Base-by-base conservation (phyloP, 2,113 vertebrate species). In the Syngnathus scovelli region DNA sequence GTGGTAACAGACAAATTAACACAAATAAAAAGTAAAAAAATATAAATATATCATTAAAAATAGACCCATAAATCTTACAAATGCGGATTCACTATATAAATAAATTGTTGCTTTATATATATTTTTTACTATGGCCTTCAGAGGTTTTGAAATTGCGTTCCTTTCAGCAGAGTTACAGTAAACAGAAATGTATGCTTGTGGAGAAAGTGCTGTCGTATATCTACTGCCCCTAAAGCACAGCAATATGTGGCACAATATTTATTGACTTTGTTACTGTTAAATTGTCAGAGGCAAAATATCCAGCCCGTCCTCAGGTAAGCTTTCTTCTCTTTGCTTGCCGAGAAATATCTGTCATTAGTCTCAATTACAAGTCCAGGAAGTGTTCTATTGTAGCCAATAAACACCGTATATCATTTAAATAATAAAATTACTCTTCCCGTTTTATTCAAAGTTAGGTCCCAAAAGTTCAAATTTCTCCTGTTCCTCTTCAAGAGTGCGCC, bases 291-390 rank as follows among this genome's bases (percentile, higher is more conserved):
- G 27, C 54, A 39, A 23, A 49, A 68, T 58, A 72, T 80, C 7
- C 7, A 1, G 2, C 72, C 69, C 87, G 77, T 78, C 78, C 82
- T 70, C 78, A 68, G 84, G 78, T 83, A 51, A 79, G 72, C 72
- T 77, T 59, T 85, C 81, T 48, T 85, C 58, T 85, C 72, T 71
- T 51, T 76, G 79, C 78, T 76, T 69, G 59, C 65, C 56, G 48
- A 48, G 66, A 81, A 15, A 41, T 61, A 71, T 48, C 48, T 43
- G 13, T 61, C 82, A 83, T 83, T 84, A 75, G 70, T 82, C 80
- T 80, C 72, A 78, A 72, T 84, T 78, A 16, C 13, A 1, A 16
- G 12, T 75, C 64, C 43, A n/a, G 67, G 72, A 61, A 58, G 27
- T 1, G 15, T 58, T 43, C 12, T 43, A 8, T 43, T 12, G 1